Conservation (phyloP, 2,888 invertebrate species). For the Panopea generosa region DNA sequence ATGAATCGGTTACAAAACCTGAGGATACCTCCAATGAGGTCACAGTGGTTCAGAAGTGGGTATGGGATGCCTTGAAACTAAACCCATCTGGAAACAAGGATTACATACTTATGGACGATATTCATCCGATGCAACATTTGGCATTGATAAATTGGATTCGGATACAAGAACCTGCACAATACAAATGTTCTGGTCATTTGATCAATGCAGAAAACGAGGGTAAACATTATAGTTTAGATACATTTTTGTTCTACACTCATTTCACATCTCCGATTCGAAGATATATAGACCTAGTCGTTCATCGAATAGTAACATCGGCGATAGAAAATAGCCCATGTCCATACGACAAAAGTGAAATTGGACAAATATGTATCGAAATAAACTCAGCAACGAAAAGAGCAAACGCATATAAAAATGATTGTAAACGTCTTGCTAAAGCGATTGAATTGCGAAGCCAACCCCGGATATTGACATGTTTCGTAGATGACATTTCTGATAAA, state of each 20-base stretch:
- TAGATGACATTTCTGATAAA: slow-evolving; percentile 57
- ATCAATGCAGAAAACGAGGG: slow-evolving; percentile 36
- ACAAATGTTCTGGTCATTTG: slow-evolving; percentile 52
- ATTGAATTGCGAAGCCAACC: slow-evolving; percentile 49
- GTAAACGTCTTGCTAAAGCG: slow-evolving; percentile 52
- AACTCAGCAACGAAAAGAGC: slow-evolving; percentile 59
- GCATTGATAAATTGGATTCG: slow-evolving; percentile 59
- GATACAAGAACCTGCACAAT: slow-evolving; percentile 61
- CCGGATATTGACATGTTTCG: slow-evolving; percentile 46
- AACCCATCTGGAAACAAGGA: slow-evolving; percentile 11
- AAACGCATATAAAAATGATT: slow-evolving; percentile 61
- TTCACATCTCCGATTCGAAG: slow-evolving; percentile 67
- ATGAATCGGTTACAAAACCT: no score
- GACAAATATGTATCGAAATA: slow-evolving; percentile 59
- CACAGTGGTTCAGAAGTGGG: background rate
- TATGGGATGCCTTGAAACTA: slow-evolving; percentile 8
- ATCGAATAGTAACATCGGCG: slow-evolving; percentile 64
- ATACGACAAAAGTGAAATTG: slow-evolving; percentile 61
- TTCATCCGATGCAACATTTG: slow-evolving; percentile 56
- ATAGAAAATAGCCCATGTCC: slow-evolving; percentile 42
- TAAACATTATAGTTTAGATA: slow-evolving; percentile 66
- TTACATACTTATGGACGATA: slow-evolving; percentile 54
- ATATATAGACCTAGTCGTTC: slow-evolving; percentile 59
- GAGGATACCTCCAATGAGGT: no score
- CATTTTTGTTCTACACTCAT: slow-evolving; percentile 63